phyloP scores from a whole-genome alignment of 2,888 invertebrate genomes.

The Barypeithes pellucidus region DNA sequence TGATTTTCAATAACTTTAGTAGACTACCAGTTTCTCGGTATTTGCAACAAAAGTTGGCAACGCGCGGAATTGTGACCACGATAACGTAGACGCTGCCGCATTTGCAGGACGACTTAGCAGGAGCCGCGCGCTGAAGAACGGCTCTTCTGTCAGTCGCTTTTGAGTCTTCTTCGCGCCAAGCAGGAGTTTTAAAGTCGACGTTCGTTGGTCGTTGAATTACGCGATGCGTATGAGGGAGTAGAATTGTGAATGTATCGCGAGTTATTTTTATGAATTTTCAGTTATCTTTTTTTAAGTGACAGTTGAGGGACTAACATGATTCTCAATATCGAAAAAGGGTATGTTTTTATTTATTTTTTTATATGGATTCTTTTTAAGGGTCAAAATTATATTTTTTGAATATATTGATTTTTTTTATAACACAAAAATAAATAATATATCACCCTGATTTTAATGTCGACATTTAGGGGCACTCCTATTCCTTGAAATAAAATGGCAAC shows the following conservation, averaged over 20 bases:
- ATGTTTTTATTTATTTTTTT: conserved; percentile 4
- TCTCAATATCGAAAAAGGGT: conserved; percentile 42
- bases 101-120: conserved; percentile 20
- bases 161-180: conserved; percentile 44
- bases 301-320: conserved; percentile 20
- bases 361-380: no score
- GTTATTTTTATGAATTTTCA: not conserved
- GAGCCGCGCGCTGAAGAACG: conserved; percentile 36
- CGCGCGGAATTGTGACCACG: no score
- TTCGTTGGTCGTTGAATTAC: conserved; percentile 6
- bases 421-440: no score
- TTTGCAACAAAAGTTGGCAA: no score
- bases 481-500: no score
- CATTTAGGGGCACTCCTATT: no score
- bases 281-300: conserved; percentile 5
- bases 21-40: no score
- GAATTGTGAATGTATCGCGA: not conserved
- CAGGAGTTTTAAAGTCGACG: conserved; percentile 19
- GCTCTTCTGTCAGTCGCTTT: conserved; percentile 48
- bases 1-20: no score
- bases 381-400: no score
- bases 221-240: conserved; percentile 12
- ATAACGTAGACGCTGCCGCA: no score
- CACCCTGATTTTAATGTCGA: no score
- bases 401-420: no score